Evolutionary conservation across 2,797 vertebrate genomes (phyloP).

Genomic region (Columba guinea): DNA sequence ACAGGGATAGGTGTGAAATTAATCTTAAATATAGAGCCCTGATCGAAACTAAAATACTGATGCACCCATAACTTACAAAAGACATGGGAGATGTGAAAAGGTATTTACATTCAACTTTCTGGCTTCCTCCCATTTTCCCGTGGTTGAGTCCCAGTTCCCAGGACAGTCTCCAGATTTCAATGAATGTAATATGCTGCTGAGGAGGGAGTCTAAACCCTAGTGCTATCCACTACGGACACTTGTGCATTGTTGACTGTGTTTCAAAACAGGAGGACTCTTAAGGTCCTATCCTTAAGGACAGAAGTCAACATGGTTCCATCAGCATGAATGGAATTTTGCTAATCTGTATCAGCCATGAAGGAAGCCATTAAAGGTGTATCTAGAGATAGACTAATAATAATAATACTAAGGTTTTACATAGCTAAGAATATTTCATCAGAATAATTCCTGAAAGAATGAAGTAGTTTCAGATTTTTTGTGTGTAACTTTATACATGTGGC

Average conservation of each 20-base stretch:
- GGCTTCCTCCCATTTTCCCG: neutral
- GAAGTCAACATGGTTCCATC: neutral
- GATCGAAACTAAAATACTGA: neutral
- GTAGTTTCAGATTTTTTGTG: neutral
- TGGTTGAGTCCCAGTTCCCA: neutral
- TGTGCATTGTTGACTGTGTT: neutral
- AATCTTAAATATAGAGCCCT: neutral
- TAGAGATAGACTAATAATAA: neutral
- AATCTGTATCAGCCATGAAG: neutral
- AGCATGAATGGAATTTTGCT: neutral
- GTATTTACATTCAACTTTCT: neutral
- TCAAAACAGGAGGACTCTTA: neutral
- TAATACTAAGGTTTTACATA: neutral
- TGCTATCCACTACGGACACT: neutral
- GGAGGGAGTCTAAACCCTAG: neutral
- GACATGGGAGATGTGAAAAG: neutral
- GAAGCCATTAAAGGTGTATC: neutral
- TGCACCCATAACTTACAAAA: neutral
- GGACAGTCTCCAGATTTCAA: neutral
- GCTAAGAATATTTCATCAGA: neutral
- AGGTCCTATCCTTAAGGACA: neutral
- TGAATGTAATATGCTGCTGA: neutral
- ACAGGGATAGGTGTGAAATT: neutral
- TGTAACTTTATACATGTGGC: neutral
- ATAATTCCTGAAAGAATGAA: neutral